Evolutionary conservation across 2,888 invertebrate genomes (phyloP), one percentile per base, ranked within the genome.

Genomic region (Masnerella sp.): DNA sequence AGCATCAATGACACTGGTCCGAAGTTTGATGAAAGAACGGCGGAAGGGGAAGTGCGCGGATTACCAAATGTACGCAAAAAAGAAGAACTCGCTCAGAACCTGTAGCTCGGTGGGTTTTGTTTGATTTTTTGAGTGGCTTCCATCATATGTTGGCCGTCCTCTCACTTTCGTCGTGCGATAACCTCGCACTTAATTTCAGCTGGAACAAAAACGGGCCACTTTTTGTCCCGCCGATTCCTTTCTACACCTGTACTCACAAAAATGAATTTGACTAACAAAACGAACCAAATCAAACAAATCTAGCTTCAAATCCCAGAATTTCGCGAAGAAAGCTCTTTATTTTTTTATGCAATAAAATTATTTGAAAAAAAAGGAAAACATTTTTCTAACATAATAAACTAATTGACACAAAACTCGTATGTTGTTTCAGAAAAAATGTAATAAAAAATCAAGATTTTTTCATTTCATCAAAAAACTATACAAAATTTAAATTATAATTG

Each of bases 111-210:
- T 71, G 61, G 61, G 68, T 74, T 74, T 62, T 72, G 68, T 71
- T 70, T 67, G 76, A 59, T 65, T 77, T 73, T 78, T 75, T 72
- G 62, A 58, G 34, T 47, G 59, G 59, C 62, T 77, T 62, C 70
- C 51, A 69, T 67, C 56, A 62, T 45, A 61, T 64, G 74, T 54
- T 52, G 65, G 22, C 62, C 62, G 65, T 79, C 85, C 85, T 85
- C 84, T 85, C 84, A 85, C 85, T 85, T 85, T 85, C 83, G 74
- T 82, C 81, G 85, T 80, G 73, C 84, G 83, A 83, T 82, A 83
- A 85, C 83, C 84, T 83, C 80, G 73, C 59, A 75, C 79, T 79
- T 80, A 79, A 80, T 79, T 82, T 80, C 68, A 77, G 76, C 72
- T 68, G 68, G 45, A 58, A 56, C 51, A 69, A 59, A 62, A 58